Base-by-base conservation (phyloP, 1,140 invertebrate genomes). In the Drosophila lini region DNA sequence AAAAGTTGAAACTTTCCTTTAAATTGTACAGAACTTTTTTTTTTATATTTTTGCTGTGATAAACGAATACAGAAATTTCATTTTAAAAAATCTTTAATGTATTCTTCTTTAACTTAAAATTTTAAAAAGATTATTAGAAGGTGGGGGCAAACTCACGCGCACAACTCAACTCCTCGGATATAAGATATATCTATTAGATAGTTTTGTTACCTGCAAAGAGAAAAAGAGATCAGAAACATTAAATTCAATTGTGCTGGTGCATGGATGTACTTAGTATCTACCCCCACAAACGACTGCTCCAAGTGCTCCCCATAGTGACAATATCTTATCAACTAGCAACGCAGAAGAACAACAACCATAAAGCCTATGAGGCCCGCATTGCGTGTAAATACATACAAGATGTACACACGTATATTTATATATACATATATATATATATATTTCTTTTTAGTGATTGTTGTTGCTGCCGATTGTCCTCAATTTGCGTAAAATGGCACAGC, bases 401-500 rank as follows among this genome's bases (percentile, higher is more conserved):
- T 47, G 3, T 50, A 31, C 11, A 4, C 10, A 5, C 2, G 15
- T 34, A 34, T 13, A 5, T 10, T 25, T 15, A 31, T 55, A 22
- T 36, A 36, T 10, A 1, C 22, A 36, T 10, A 42, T 36, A 36
- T 10, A 1, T 36, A 36, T 10, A 42, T 78, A 40, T 53, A 45
- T 53, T 47, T 53, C 44, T 25, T 52, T 56, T 42, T 57, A 31
- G 32, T 44, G 28, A 19, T 62, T 63, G 40, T 70, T 69, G 52
- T 75, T 55, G 57, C 38, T 64, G 63, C n/a, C 68, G 47, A 34
- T 15, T 81, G 82, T 88, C 82, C 82, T 86, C 82, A 86, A 86
- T 86, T 86, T 80, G 82, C 83, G 82, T 86, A 86, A 86, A 86
- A 86, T 86, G 84, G 82, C 82, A 86, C 82, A 86, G 76, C 83